phyloP scores from a whole-genome alignment of 2,113 vertebrate species.

The Echinops telfairi region DNA sequence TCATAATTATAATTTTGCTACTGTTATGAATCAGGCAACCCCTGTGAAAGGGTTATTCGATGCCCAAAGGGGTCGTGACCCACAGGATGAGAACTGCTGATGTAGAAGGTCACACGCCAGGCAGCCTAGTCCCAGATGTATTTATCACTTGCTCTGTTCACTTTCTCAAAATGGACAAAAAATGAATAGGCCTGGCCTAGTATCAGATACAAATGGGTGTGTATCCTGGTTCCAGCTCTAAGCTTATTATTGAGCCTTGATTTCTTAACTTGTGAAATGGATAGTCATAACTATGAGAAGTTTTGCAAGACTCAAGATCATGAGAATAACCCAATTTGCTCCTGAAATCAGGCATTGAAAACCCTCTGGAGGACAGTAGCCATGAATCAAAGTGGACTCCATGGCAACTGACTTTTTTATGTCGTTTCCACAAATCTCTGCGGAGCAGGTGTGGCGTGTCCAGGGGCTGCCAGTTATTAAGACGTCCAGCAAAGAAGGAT shows the following conservation, averaged over 20 bases:
- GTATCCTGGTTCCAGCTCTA: not conserved
- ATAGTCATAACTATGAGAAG: not conserved
- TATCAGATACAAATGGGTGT: no score
- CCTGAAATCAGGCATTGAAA: not conserved
- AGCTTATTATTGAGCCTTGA: not conserved
- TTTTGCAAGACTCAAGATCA: not conserved
- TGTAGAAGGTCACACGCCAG: not conserved
- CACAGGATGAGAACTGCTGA: no score
- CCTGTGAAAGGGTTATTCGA: no score
- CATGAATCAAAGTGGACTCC: not conserved
- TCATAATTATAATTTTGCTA: no score
- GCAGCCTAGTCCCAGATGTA: not conserved
- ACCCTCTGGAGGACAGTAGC: not conserved
- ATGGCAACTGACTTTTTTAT: not conserved
- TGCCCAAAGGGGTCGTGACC: no score
- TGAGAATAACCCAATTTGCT: not conserved
- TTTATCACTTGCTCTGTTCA: not conserved
- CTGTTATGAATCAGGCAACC: no score
- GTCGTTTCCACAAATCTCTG: not conserved
- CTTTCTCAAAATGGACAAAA: not conserved
- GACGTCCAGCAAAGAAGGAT: not conserved
- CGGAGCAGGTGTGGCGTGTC: not conserved
- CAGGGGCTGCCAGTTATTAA: not conserved
- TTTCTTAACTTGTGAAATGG: constrained; percentile 6
- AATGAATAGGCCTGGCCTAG: not conserved